phyloP scores from a whole-genome alignment of 2,888 invertebrate species.

The Temnothorax ravouxi region DNA sequence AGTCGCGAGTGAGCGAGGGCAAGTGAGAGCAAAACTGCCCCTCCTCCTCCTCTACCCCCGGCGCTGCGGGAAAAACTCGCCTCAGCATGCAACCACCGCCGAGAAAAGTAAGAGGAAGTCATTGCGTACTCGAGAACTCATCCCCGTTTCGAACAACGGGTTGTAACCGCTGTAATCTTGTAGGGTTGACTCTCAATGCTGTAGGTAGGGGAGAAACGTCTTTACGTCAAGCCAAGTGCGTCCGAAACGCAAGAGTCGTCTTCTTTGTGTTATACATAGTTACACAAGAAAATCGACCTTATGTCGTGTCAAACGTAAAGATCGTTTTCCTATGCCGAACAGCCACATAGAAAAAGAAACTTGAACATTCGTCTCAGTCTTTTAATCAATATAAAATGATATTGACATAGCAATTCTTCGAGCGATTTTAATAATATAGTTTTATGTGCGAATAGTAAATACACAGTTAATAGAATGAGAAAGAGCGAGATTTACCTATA shows the following conservation, averaged over 20 bases:
- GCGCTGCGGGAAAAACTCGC: constrained; percentile 75
- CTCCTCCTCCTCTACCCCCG: constrained; percentile 61
- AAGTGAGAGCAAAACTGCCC: constrained; percentile 72
- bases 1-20: constrained; percentile 63
- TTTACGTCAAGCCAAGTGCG: constrained; percentile 22
- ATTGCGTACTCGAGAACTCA: constrained; percentile 1
- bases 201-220: not conserved
- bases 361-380: not conserved
- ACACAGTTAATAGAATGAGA: not conserved
- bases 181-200: constrained; percentile 18
- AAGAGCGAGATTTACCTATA: not conserved
- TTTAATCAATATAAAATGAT: not conserved
- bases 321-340: not conserved
- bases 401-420: not conserved
- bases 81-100: constrained; percentile 94
- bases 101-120: constrained; percentile 90
- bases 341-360: not conserved
- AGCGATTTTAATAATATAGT: not conserved
- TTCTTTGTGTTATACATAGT: not conserved
- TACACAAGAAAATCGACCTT: constrained; percentile 24
- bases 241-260: constrained; percentile 11
- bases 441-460: constrained; percentile 18
- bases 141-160: not conserved
- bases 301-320: not conserved
- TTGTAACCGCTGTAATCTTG: not conserved